These are phyloP conservation scores for Drosophila leonis DNA, from an alignment of 2,888 invertebrate genomes.

Conservation along the genomic window DNA sequence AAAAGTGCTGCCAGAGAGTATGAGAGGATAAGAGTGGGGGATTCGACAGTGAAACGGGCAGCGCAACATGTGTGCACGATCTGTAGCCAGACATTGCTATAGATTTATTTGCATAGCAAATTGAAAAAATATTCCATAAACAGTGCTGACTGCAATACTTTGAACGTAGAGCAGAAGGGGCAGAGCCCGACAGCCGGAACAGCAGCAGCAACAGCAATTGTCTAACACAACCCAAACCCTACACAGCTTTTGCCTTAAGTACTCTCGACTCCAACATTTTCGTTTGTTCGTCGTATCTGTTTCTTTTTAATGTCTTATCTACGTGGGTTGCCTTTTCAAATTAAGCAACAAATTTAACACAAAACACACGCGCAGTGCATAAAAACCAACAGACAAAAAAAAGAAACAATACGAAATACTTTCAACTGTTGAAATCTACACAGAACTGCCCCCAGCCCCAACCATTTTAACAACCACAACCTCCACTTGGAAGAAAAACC, in stretches of 20 bases:
- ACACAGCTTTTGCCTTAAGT: slow-evolving; percentile 21
- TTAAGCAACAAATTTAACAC: slow-evolving; percentile 74
- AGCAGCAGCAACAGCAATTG: slow-evolving; percentile 5
- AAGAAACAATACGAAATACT: slow-evolving; percentile 16
- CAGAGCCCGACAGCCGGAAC: neutral
- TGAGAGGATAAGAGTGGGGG: neutral
- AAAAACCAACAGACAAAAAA: slow-evolving; percentile 52
- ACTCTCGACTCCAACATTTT: slow-evolving; percentile 14
- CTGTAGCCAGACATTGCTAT: slow-evolving; percentile 12
- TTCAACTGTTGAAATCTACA: slow-evolving; percentile 41
- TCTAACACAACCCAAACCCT: neutral
- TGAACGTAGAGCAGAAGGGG: slow-evolving; percentile 7
- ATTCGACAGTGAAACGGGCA: slow-evolving; percentile 27
- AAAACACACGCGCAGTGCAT: slow-evolving; percentile 75
- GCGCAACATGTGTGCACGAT: slow-evolving; percentile 54
- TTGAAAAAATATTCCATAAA: slow-evolving; percentile 72
- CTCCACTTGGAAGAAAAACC: slow-evolving; percentile 8
- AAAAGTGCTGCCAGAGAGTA: slow-evolving; percentile 7
- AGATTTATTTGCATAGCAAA: slow-evolving; percentile 71
- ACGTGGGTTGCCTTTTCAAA: slow-evolving; percentile 66
- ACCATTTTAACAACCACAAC: slow-evolving; percentile 4
- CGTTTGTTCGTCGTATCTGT: slow-evolving; percentile 48
- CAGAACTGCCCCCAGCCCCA: slow-evolving; percentile 2
- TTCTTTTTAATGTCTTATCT: slow-evolving; percentile 71
- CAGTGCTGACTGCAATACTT: slow-evolving; percentile 46